A percentile compares a stretch with the other conserved stretches of the same genome.
These are phyloP conservation scores for Cryptocephalus primarius DNA, from an alignment of 2,888 invertebrate species.

Conservation along the genomic window DNA sequence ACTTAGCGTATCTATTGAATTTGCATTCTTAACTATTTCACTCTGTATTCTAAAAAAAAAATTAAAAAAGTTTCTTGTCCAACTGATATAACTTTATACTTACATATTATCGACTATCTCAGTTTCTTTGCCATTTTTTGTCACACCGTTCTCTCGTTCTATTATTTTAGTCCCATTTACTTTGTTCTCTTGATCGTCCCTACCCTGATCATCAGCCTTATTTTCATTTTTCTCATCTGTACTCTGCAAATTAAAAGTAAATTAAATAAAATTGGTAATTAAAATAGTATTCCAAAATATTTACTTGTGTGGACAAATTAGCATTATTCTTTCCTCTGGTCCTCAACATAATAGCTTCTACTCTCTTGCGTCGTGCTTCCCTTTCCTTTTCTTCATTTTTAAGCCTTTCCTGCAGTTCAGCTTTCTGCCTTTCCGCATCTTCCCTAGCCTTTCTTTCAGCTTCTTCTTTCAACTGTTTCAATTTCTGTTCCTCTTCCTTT, in stretches of 20 bases:
- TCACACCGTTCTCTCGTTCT: slow-evolving; percentile 21
- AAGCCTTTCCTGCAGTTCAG: slow-evolving; percentile 72
- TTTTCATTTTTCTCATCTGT: slow-evolving; percentile 29
- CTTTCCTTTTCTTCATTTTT: slow-evolving; percentile 84
- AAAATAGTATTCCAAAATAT: background rate
- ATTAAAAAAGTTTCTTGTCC: background rate
- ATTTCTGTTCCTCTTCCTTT: slow-evolving; percentile 53
- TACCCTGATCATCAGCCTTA: slow-evolving; percentile 23
- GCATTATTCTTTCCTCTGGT: slow-evolving; percentile 50
- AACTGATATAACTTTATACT: slow-evolving; percentile 16
- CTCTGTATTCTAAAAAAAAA: slow-evolving; percentile 32
- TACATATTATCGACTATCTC: slow-evolving; percentile 37
- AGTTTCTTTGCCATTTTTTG: slow-evolving; percentile 32
- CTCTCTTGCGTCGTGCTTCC: slow-evolving; percentile 75
- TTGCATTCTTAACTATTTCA: slow-evolving; percentile 36
- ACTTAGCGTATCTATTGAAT: slow-evolving; percentile 32
- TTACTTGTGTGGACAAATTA: slow-evolving; percentile 21
- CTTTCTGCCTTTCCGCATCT: slow-evolving; percentile 72
- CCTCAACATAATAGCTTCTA: slow-evolving; percentile 86
- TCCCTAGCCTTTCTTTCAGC: slow-evolving; percentile 71
- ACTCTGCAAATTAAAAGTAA: slow-evolving; percentile 17
- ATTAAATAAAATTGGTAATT: background rate
- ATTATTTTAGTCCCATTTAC: slow-evolving; percentile 32
- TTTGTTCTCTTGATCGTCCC: slow-evolving; percentile 19
- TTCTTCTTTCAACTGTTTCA: slow-evolving; percentile 60